Evolutionary conservation across 23 tunicate species (phyloP).

Genomic region (Ascidia mentula): DNA sequence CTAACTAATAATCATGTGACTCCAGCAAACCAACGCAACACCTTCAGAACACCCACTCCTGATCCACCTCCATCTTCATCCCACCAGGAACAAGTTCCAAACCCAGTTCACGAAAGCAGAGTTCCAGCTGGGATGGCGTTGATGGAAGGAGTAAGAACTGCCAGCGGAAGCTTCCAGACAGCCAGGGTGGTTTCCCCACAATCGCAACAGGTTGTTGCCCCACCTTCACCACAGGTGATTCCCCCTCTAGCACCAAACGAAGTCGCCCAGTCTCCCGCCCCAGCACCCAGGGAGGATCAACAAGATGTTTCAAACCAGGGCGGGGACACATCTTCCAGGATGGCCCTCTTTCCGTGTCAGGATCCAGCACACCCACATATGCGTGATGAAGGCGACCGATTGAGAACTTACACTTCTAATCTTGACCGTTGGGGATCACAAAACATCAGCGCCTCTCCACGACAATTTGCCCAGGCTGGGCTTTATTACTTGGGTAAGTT

Average conservation of each 20-base stretch:
- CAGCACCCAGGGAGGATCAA: neutral
- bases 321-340: neutral
- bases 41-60: neutral
- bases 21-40: neutral
- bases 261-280: neutral
- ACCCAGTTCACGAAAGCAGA: neutral
- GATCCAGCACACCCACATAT: constrained; percentile 22
- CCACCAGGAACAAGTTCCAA: neutral
- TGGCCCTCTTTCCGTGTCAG: constrained; percentile 23
- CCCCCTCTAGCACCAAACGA: too few species aligned
- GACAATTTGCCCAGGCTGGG: constrained; percentile 45
- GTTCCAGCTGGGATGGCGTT: neutral
- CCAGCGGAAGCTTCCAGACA: neutral
- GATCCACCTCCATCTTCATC: too few species aligned
- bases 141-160: neutral
- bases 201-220: too few species aligned
- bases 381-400: constrained; percentile 9
- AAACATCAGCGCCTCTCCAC: constrained; percentile 17
- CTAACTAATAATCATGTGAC: neutral
- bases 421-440: constrained; percentile 5
- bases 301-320: neutral
- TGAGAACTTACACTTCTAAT: constrained; percentile 15
- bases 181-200: neutral
- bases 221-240: neutral
- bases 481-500: constrained; percentile 43